Evolutionary conservation across 2,888 invertebrate species (phyloP), one percentile per base, ranked within the genome.

Genomic region (Rutpela maculata): DNA sequence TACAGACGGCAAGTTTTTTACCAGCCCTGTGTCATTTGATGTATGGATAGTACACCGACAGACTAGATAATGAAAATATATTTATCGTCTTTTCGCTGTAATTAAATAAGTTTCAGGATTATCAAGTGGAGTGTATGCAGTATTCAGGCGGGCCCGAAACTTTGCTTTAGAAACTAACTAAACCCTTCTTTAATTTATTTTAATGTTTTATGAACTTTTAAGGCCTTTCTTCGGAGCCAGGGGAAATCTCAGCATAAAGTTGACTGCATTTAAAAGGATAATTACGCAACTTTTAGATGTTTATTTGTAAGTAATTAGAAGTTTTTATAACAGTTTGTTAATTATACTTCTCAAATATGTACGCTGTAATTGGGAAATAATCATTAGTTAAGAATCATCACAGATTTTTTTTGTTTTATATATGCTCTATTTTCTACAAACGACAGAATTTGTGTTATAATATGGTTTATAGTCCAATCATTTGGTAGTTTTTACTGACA

Each of bases 181-280:
- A 31, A 65, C 38, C 18, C 18, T 57, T 57, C 57, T 65, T 65
- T 65, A 65, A 65, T 65, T 65, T 65, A 65, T 62, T 26, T 62
- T n/a, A 62, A 62, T 38, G 35, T 65, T 65, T 65, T 65, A 65
- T 65, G 65, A 65, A 65, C 38, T 65, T 35, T 63, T 63, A 26
- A 17, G 18, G 31, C 62, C n/a, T n/a, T 26, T 63, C 62, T 26
- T 35, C 15, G 15, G 57, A 18, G 31, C 62, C n/a, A 9, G 26
- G 26, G 12, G n/a, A 26, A 22, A 17, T 63, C 22, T 65, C 65
- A 11, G 38, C 65, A 18, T 11, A 57, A 57, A 57, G 18, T 35
- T 22, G 10, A n/a, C 18, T 65, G 17, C 65, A 65, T 38, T 65
- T 65, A 65, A 65, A 31, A 11, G 38, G 65, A 9, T 18, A n/a